Percentiles rank a stretch among this genome's conserved stretches.
Conservation (phyloP, 2,113 vertebrate species). For the Pardalotus punctatus region DNA sequence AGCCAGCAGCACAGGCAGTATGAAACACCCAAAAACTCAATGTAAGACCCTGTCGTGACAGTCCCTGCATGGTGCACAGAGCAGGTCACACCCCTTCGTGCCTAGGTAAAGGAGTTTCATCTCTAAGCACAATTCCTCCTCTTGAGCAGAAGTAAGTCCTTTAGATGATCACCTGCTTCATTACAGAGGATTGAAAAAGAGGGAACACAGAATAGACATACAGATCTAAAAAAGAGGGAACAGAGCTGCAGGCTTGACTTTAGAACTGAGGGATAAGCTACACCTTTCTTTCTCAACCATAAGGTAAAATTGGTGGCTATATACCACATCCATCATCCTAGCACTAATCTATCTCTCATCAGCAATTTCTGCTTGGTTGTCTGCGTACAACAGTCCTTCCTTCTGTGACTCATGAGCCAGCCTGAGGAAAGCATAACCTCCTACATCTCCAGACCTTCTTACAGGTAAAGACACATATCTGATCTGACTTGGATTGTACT, state of each 20-base stretch:
- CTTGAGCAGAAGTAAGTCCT: not conserved
- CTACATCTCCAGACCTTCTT: not conserved
- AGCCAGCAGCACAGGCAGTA: not conserved
- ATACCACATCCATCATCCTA: not conserved
- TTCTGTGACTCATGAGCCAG: not conserved
- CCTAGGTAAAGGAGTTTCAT: not conserved
- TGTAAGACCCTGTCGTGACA: not conserved
- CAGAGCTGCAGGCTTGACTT: not conserved
- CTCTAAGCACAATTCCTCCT: not conserved
- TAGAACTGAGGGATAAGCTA: not conserved
- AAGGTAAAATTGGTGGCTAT: not conserved
- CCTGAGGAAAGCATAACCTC: not conserved
- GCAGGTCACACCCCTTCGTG: rapidly evolving
- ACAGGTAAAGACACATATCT: not conserved
- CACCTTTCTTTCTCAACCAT: not conserved
- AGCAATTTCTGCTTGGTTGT: not conserved
- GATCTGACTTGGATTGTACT: not conserved
- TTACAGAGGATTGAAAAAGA: not conserved
- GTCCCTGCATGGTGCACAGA: not conserved
- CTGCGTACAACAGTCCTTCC: not conserved
- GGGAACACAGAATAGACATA: not conserved
- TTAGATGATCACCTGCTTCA: not conserved
- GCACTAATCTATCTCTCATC: not conserved
- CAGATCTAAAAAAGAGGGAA: not conserved
- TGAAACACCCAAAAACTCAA: not conserved